A percentile compares a stretch with the other conserved stretches of the same genome.
These are phyloP conservation scores for Neomonachus schauinslandi DNA, from an alignment of 2,113 vertebrate genomes.

Conservation along the genomic window DNA sequence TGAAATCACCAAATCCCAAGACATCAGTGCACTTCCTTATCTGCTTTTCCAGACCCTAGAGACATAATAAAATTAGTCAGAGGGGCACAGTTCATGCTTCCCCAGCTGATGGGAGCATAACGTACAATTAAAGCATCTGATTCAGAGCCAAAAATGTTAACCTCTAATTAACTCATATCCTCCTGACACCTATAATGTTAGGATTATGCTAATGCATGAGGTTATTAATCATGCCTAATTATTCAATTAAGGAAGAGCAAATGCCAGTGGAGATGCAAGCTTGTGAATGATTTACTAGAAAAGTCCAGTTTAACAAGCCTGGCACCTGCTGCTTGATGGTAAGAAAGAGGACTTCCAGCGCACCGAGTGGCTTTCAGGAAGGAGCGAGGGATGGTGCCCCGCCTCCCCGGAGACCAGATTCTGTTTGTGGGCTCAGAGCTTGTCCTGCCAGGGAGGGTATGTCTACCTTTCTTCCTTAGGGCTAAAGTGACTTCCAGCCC, in stretches of 20 bases:
- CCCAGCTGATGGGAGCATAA: neutral
- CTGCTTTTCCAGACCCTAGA: neutral
- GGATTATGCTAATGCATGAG: constrained; percentile 79
- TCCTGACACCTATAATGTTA: constrained; percentile 71
- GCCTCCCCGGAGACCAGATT: neutral
- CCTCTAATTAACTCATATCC: constrained; percentile 82
- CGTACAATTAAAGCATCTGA: neutral
- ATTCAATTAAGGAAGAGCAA: constrained; percentile 80
- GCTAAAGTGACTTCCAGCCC: neutral
- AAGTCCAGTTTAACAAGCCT: neutral
- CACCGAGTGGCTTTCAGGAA: neutral
- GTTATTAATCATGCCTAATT: constrained; percentile 83
- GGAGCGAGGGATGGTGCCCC: too few species aligned
- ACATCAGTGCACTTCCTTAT: neutral
- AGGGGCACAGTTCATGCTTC: neutral
- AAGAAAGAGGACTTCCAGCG: neutral
- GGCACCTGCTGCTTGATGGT: neutral
- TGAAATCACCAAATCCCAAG: neutral
- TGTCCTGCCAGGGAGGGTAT: neutral
- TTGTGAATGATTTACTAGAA: constrained; percentile 41
- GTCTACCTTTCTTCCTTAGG: neutral
- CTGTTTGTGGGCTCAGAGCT: neutral
- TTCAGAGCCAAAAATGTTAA: constrained; percentile 25
- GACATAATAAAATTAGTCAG: neutral
- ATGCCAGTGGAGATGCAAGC: constrained; percentile 71